These are phyloP conservation scores for Pseudopleuronectes americanus DNA, from an alignment of 2,797 vertebrate genomes.

Conservation along the genomic window DNA sequence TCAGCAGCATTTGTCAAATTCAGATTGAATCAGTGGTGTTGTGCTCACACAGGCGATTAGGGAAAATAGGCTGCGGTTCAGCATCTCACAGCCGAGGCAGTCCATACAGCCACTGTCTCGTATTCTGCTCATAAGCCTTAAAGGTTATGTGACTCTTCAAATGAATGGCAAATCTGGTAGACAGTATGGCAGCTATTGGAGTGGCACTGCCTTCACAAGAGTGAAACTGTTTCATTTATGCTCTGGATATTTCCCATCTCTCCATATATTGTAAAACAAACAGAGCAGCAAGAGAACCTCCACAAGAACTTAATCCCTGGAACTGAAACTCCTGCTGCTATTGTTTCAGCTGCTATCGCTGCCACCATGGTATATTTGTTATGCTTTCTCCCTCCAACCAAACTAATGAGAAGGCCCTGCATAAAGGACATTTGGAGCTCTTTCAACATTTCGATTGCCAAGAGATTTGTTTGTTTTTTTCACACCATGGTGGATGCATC, in stretches of 20 bases:
- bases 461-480: slow-evolving; percentile 48
- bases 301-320: slow-evolving; percentile 70
- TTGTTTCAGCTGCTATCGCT: slow-evolving; percentile 53
- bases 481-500: slow-evolving; percentile 34
- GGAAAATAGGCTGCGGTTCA: slow-evolving; percentile 52
- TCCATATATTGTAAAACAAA: slow-evolving; percentile 71
- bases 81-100: slow-evolving; percentile 29
- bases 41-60: slow-evolving; percentile 64
- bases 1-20: slow-evolving; percentile 76
- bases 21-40: slow-evolving; percentile 72
- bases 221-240: slow-evolving; percentile 44
- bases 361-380: slow-evolving; percentile 19
- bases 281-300: slow-evolving; percentile 62
- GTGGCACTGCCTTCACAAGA: slow-evolving; percentile 38
- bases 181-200: slow-evolving; percentile 39
- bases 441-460: slow-evolving; percentile 46
- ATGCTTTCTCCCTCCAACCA: slow-evolving; percentile 37
- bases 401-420: slow-evolving; percentile 71
- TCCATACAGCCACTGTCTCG: slow-evolving; percentile 41
- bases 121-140: slow-evolving; percentile 55
- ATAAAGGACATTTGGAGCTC: slow-evolving; percentile 63
- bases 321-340: slow-evolving; percentile 66
- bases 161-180: slow-evolving; percentile 60
- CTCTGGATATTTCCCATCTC: slow-evolving; percentile 50
- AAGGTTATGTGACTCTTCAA: slow-evolving; percentile 59